phyloP scores from a whole-genome alignment of 2,113 vertebrate species.

The Shinisaurus crocodilurus region DNA sequence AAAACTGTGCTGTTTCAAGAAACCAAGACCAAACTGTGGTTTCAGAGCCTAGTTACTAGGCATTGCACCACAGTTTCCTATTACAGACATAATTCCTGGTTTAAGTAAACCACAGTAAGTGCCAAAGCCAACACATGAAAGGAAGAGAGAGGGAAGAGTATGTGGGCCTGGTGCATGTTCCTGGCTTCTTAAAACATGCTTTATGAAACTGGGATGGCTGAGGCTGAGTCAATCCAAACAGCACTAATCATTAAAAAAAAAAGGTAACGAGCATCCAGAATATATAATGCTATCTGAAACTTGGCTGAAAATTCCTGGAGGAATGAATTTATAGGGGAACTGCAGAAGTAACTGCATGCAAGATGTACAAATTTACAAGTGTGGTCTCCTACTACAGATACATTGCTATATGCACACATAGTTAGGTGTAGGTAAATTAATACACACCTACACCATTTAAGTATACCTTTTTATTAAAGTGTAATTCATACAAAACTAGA shows the following conservation, averaged over 20 bases:
- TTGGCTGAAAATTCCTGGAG: constrained; percentile 36
- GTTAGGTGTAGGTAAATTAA: constrained; percentile 10
- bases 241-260: background rate
- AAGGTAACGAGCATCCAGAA: background rate
- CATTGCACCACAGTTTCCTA: background rate
- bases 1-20: background rate
- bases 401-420: background rate
- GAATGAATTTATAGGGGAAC: constrained; percentile 23
- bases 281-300: constrained; percentile 8
- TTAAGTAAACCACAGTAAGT: background rate
- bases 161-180: background rate
- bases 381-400: constrained; percentile 48
- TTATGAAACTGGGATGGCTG: background rate
- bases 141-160: background rate
- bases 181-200: background rate
- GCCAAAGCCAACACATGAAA: background rate
- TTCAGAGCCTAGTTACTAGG: background rate
- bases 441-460: constrained; percentile 40
- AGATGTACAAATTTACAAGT: constrained; percentile 39
- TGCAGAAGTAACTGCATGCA: constrained; percentile 45
- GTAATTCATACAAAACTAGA: constrained; percentile 69
- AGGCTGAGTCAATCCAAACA: background rate
- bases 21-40: background rate
- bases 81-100: background rate
- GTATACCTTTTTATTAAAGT: constrained; percentile 67